A percentile compares a stretch with the other conserved stretches of the same genome.
phyloP scores from a whole-genome alignment of 2,797 vertebrate genomes.

The Danio kyathit region DNA sequence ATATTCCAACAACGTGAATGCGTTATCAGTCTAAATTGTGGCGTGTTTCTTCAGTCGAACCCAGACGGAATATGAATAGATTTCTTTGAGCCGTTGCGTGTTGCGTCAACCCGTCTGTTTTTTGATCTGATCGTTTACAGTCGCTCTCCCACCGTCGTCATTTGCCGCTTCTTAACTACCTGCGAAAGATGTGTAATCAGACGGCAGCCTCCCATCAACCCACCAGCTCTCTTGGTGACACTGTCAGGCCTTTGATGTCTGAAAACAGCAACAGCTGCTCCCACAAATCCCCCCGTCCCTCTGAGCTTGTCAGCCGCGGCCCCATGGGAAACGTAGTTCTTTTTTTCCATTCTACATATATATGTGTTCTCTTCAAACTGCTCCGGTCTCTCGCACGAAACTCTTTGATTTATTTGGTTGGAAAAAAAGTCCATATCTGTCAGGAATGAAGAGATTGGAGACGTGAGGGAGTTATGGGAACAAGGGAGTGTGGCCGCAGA shows the following conservation, averaged over 20 bases:
- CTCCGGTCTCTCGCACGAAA: conserved; percentile 63
- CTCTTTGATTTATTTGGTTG: conserved; percentile 65
- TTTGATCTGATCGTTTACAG: conserved; percentile 65
- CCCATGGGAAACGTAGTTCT: conserved; percentile 60
- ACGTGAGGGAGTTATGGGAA: conserved; percentile 59
- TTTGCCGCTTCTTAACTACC: conserved; percentile 64
- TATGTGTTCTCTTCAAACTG: conserved; percentile 59
- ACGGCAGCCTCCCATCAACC: conserved; percentile 31
- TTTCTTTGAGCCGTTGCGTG: conserved; percentile 65
- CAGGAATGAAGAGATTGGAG: conserved; percentile 58
- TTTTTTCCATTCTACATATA: conserved; percentile 48
- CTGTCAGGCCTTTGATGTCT: conserved; percentile 76
- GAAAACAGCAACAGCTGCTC: conserved; percentile 75
- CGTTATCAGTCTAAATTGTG: conserved; percentile 69
- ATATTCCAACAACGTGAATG: conserved; percentile 60
- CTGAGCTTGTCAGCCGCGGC: conserved; percentile 59
- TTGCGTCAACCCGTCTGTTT: conserved; percentile 73
- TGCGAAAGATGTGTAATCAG: conserved; percentile 63
- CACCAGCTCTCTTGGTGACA: conserved; percentile 59
- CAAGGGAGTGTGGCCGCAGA: conserved; percentile 55
- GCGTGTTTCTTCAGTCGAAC: conserved; percentile 55
- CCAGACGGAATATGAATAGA: conserved; percentile 69
- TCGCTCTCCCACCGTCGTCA: conserved; percentile 57
- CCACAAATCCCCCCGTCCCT: conserved; percentile 68
- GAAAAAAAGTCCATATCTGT: conserved; percentile 51